phyloP scores from a whole-genome alignment of 2,888 invertebrate species.

The Augiades crinisus region DNA sequence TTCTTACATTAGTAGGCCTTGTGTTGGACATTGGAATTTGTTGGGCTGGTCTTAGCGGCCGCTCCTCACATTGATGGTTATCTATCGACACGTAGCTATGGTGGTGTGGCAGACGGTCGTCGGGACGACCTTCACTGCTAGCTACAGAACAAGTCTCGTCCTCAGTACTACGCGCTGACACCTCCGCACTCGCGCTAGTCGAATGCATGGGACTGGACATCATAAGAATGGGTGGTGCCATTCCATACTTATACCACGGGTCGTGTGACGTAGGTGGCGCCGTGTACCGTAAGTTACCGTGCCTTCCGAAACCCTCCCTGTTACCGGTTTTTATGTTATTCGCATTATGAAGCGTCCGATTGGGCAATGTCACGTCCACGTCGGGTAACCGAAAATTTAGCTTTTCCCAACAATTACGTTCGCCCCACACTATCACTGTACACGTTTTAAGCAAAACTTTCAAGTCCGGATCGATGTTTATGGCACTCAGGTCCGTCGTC shows the following conservation, averaged over 20 bases:
- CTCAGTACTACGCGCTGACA: constrained; percentile 82
- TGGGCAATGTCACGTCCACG: constrained; percentile 82
- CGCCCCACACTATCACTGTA: constrained; percentile 89
- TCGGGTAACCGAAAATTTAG: constrained; percentile 92
- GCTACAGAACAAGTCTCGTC: constrained; percentile 83
- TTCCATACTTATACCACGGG: constrained; percentile 78
- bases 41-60: constrained; percentile 72
- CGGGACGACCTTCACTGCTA: constrained; percentile 79
- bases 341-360: constrained; percentile 79
- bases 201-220: constrained; percentile 85
- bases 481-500: constrained; percentile 81
- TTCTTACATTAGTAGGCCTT: constrained; percentile 67
- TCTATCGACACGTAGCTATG: constrained; percentile 81
- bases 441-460: constrained; percentile 87
- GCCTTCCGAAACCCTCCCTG: constrained; percentile 72
- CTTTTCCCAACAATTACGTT: constrained; percentile 94
- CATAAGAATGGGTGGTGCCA: constrained; percentile 75
- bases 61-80: constrained; percentile 75
- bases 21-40: constrained; percentile 75
- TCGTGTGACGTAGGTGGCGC: constrained; percentile 78
- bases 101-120: constrained; percentile 76
- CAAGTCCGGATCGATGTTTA: constrained; percentile 87
- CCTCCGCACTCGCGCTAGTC: constrained; percentile 80
- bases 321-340: constrained; percentile 73
- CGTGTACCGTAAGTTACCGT: constrained; percentile 76